Base-by-base conservation (phyloP, 2,888 invertebrate genomes). In the Thymelicus sylvestris region DNA sequence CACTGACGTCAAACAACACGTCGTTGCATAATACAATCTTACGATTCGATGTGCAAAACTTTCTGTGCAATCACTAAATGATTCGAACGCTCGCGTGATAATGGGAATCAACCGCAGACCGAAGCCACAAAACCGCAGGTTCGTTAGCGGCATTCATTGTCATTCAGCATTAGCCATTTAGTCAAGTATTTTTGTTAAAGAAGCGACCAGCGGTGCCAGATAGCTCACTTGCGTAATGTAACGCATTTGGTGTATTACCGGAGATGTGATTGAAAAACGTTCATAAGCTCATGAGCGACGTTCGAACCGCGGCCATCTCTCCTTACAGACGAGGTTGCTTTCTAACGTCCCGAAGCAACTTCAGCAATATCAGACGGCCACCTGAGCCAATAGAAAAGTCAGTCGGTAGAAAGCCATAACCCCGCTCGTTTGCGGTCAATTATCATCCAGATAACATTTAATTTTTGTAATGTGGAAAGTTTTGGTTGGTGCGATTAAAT, bases 381-480 rank as follows among this genome's bases (percentile, higher is more conserved):
- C 12, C 8, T 8, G 7, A 52, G 52, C 19, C 52, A 61, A 61
- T 62, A 68, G 62, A 55, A 52, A 68, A 24, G 41, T 31, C 60
- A 41, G 3, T 7, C 52, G 52, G 2, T 68, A 68, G 68, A 68
- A 68, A 68, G 68, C 55, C 41, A 10, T 39, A 60, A 19, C 48
- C 57, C 44, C 31, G 24, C 19, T 48, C 44, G 67, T 39, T 52
- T 67, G 67, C 44, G 67, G 61, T 67, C 62, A 62, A 67, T 67
- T 63, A 55, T 63, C 68, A 55, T 68, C 62, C 68, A 55, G 62
- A 62, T 62, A 62, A 61, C 67, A 67, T 62, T 62, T 4, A 62
- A 62, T 62, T 44, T 52, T 47, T 44, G 61, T 19, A 61, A 61
- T 67, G 39, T 67, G 48, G 67, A 67, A 61, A 61, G 61, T 67